phyloP scores from a whole-genome alignment of 2,888 invertebrate genomes.

The Chrysodeixis includens region DNA sequence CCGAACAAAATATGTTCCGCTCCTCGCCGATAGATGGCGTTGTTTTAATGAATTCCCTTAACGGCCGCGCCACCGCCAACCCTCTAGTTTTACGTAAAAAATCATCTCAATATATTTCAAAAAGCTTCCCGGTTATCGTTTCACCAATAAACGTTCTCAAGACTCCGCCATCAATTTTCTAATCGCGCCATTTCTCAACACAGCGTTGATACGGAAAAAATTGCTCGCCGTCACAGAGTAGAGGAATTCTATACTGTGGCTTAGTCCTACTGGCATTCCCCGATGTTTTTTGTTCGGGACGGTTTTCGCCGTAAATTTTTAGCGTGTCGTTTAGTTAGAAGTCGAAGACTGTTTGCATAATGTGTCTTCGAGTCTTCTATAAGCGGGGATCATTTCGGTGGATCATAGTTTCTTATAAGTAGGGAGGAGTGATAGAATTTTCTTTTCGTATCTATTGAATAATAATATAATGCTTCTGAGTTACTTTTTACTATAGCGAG shows the following conservation, averaged over 20 bases:
- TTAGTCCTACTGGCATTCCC: not conserved
- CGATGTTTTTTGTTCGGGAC: conserved; percentile 8
- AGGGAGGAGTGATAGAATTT: conserved; percentile 31
- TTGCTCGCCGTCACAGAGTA: conserved; percentile 36
- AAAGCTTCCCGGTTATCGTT: conserved; percentile 49
- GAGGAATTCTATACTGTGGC: conserved; percentile 18
- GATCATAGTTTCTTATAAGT: conserved; percentile 40
- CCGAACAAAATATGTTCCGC: not conserved
- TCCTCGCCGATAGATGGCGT: conserved; percentile 26
- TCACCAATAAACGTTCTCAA: conserved; percentile 51
- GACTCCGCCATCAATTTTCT: conserved; percentile 56
- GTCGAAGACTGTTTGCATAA: conserved; percentile 53
- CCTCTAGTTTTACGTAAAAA: conserved; percentile 31
- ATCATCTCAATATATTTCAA: conserved; percentile 47
- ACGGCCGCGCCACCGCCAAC: not conserved
- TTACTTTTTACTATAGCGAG: conserved; percentile 2
- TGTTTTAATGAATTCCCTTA: conserved; percentile 4
- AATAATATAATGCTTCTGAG: conserved; percentile 5
- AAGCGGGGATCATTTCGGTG: conserved; percentile 30
- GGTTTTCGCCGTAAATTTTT: conserved; percentile 38
- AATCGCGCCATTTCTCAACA: conserved; percentile 56
- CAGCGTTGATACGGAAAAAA: conserved; percentile 52
- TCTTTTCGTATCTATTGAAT: conserved; percentile 8
- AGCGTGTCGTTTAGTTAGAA: conserved; percentile 29
- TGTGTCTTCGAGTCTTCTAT: conserved; percentile 31